Percentiles rank a stretch among this genome's conserved stretches.
These are phyloP conservation scores for Pangasius mekongensis DNA, from an alignment of 2,797 vertebrate species.

Conservation along the genomic window DNA sequence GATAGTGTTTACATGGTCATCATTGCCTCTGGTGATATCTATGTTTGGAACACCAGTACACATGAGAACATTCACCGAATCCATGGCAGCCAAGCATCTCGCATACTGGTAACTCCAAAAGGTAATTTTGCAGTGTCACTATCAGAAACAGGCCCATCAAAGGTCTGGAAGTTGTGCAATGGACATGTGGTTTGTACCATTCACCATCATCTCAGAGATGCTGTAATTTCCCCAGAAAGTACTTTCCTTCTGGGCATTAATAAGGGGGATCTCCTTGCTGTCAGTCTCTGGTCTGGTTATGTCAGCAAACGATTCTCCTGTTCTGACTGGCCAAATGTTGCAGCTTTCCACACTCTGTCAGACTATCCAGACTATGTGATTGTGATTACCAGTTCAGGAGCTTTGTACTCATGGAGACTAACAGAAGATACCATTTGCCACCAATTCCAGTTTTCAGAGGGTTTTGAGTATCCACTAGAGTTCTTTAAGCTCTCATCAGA, in stretches of 20 bases:
- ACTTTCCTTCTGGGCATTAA: slow-evolving; percentile 78
- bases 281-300: slow-evolving; percentile 79
- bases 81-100: slow-evolving; percentile 62
- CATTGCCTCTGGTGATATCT: slow-evolving; percentile 72
- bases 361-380: slow-evolving; percentile 75
- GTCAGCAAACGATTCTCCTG: slow-evolving; percentile 75
- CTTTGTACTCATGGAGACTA: slow-evolving; percentile 80
- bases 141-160: slow-evolving; percentile 67
- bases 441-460: slow-evolving; percentile 73
- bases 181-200: slow-evolving; percentile 76
- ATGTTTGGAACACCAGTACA: slow-evolving; percentile 75
- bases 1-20: slow-evolving; percentile 69
- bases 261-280: slow-evolving; percentile 73
- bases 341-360: slow-evolving; percentile 73
- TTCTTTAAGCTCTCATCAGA: slow-evolving; percentile 72
- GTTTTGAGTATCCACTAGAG: slow-evolving; percentile 62
- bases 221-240: slow-evolving; percentile 75
- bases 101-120: slow-evolving; percentile 78
- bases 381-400: slow-evolving; percentile 70
- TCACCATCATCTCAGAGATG: slow-evolving; percentile 65
- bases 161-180: slow-evolving; percentile 76
- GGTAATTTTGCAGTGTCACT: slow-evolving; percentile 74
- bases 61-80: slow-evolving; percentile 74
- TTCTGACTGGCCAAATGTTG: slow-evolving; percentile 63
- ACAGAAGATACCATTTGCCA: slow-evolving; percentile 74